A percentile compares a stretch with the other conserved stretches of the same genome.
Evolutionary conservation across 2,113 vertebrate genomes (phyloP).

Genomic region (Deroptyus accipitrinus): DNA sequence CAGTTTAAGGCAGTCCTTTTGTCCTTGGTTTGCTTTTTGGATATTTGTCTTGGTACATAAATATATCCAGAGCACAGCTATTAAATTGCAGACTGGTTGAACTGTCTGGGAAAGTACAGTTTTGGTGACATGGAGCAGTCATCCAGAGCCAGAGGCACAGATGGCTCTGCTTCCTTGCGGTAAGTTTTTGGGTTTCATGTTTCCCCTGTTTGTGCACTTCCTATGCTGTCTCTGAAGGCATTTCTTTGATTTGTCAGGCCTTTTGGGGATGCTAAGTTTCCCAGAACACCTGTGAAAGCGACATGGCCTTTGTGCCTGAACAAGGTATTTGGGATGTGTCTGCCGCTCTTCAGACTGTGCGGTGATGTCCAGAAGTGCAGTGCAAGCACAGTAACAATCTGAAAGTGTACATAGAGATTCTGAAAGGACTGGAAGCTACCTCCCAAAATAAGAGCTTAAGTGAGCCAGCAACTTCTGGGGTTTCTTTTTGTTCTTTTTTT

Average conservation of each 20-base stretch:
- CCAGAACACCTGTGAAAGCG: background rate
- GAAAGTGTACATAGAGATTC: fast-evolving
- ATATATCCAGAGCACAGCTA: background rate
- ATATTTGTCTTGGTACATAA: background rate
- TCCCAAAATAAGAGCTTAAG: background rate
- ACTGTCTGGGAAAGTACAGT: background rate
- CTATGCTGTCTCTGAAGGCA: background rate
- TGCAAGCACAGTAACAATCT: background rate
- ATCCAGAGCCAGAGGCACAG: background rate
- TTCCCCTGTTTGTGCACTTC: background rate
- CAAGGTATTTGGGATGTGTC: background rate
- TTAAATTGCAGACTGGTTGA: background rate
- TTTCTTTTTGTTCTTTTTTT: background rate
- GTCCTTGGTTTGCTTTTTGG: background rate
- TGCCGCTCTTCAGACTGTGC: background rate
- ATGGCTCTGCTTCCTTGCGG: background rate
- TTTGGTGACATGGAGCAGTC: background rate
- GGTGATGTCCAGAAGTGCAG: background rate
- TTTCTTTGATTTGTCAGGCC: background rate
- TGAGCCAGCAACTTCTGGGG: background rate
- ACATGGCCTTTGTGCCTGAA: background rate
- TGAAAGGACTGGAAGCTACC: background rate
- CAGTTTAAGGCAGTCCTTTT: background rate
- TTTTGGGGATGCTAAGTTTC: background rate
- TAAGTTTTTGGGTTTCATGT: background rate